phyloP scores from a whole-genome alignment of 2,797 vertebrate species.

The Liparis tanakae region DNA sequence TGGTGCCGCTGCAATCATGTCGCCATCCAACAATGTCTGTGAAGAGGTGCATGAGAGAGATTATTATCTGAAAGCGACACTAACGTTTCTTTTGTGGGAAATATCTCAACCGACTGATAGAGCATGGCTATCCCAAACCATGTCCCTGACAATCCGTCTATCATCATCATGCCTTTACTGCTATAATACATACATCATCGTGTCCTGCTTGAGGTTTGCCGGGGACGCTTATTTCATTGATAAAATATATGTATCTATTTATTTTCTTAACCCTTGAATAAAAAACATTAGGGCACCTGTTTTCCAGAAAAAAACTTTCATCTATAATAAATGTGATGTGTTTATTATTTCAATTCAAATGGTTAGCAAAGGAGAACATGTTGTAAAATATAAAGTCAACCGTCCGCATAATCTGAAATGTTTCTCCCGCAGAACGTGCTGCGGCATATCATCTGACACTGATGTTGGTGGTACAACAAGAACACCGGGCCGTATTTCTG shows the following conservation, averaged over 20 bases:
- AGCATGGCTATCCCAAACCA: too few relatives aligned
- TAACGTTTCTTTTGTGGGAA: neutral
- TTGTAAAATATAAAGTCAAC: neutral
- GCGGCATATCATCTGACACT: neutral
- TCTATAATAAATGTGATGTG: neutral
- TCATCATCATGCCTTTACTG: neutral
- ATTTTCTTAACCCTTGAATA: neutral
- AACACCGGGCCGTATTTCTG: neutral
- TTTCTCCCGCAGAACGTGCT: neutral
- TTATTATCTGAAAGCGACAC: neutral
- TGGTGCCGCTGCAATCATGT: neutral
- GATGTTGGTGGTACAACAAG: slow-evolving; percentile 4
- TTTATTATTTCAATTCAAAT: slow-evolving; percentile 5
- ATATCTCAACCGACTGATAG: neutral
- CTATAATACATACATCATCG: neutral
- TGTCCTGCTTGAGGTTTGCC: neutral
- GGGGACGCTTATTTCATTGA: neutral
- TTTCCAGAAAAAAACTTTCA: neutral
- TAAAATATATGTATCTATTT: neutral
- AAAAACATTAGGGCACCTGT: neutral
- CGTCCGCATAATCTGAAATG: neutral
- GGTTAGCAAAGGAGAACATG: neutral
- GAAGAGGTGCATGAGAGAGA: neutral
- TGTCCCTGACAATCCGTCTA: too few relatives aligned
- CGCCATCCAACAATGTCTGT: neutral